Evolutionary conservation across 2,797 vertebrate genomes (phyloP).

Genomic region (Eutrigla gurnardus): DNA sequence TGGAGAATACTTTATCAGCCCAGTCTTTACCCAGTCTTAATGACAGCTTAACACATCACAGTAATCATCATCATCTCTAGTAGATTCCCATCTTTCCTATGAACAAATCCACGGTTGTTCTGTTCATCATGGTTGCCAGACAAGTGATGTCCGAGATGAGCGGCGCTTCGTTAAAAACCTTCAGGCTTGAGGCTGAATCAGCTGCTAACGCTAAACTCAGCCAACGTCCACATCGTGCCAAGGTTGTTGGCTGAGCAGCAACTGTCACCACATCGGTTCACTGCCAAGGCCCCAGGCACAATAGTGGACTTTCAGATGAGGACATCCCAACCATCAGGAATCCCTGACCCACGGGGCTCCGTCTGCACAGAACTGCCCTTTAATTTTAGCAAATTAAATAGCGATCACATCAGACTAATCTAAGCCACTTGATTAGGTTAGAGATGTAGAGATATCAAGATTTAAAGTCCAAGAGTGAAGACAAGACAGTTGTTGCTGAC

Average conservation of each 20-base stretch:
- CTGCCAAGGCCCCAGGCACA: conserved; percentile 23
- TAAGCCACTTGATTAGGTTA: background rate
- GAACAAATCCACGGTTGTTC: background rate
- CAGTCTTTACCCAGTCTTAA: background rate
- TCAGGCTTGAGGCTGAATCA: conserved; percentile 18
- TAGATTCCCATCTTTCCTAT: background rate
- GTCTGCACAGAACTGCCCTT: background rate
- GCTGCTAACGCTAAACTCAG: conserved; percentile 6
- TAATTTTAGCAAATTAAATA: conserved; percentile 4
- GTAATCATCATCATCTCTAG: background rate
- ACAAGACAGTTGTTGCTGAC: too few species aligned
- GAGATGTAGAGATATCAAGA: background rate
- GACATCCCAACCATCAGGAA: conserved; percentile 6
- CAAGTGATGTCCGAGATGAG: background rate
- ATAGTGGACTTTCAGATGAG: conserved; percentile 19
- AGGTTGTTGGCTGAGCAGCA: conserved; percentile 23
- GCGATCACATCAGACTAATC: conserved; percentile 4
- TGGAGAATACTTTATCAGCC: conserved; percentile 7
- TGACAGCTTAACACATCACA: background rate
- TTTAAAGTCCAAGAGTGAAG: background rate
- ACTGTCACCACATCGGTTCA: conserved; percentile 27
- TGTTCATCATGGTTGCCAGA: background rate
- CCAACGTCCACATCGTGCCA: conserved; percentile 25
- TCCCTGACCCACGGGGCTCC: conserved; percentile 16
- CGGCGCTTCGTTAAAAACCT: conserved; percentile 9